Evolutionary conservation across 2,113 vertebrate species (phyloP).

Genomic region (Actenoides hombroni): DNA sequence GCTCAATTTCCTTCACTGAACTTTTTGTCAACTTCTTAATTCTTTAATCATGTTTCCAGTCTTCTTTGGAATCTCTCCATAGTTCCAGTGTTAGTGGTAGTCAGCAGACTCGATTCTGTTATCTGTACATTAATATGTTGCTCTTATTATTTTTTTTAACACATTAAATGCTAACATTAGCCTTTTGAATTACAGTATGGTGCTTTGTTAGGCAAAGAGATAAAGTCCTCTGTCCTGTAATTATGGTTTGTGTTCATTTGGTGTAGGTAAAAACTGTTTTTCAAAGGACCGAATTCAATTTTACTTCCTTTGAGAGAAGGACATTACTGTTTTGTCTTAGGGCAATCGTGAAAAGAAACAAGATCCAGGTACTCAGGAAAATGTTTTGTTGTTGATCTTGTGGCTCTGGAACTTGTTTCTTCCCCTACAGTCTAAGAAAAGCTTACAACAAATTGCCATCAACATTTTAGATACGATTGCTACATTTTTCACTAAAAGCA

Average conservation of each 20-base stretch:
- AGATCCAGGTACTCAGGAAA: background rate
- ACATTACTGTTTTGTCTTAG: background rate
- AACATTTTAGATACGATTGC: background rate
- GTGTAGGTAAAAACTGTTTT: background rate
- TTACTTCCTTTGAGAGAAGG: background rate
- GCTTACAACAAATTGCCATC: background rate
- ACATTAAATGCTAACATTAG: background rate
- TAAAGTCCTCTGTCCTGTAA: background rate
- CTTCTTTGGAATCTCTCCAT: background rate
- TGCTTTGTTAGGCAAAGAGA: background rate
- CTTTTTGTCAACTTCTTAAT: background rate
- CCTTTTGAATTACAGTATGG: background rate
- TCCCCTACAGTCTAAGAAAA: background rate
- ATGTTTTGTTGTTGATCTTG: background rate
- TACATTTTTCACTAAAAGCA: background rate
- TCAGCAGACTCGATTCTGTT: background rate
- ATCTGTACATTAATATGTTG: background rate
- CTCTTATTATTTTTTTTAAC: background rate
- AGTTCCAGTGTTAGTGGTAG: background rate
- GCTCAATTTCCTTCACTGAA: background rate
- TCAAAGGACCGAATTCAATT: background rate
- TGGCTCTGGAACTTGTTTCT: background rate
- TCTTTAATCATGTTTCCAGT: background rate
- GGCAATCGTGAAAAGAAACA: background rate
- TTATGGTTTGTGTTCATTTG: fast-evolving